phyloP scores from a whole-genome alignment of 2,888 invertebrate species.

The Macrosoma leucophasiata region DNA sequence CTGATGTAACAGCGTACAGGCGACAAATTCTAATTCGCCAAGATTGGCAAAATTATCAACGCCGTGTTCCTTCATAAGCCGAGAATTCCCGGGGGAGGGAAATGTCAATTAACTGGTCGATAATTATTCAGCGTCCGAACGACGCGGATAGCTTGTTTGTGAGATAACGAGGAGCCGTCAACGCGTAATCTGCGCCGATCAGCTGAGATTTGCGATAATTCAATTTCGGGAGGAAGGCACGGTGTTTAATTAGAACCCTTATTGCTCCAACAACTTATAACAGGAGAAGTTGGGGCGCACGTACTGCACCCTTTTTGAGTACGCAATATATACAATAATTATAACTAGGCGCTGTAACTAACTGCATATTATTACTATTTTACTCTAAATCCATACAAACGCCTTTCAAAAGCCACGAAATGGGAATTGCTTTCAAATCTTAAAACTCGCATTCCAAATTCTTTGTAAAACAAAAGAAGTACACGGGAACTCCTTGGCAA shows the following conservation, averaged over 20 bases:
- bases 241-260: conserved; percentile 7
- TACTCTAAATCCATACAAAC: too few relatives aligned
- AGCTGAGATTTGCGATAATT: conserved; percentile 40
- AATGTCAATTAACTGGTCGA: conserved; percentile 30
- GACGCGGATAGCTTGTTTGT: conserved; percentile 31
- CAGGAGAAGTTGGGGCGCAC: too few relatives aligned
- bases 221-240: conserved; percentile 33
- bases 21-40: conserved; percentile 14
- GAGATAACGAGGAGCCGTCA: conserved; percentile 28
- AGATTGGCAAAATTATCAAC: conserved; percentile 26
- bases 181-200: conserved; percentile 22
- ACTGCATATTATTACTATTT: too few relatives aligned
- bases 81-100: conserved; percentile 23
- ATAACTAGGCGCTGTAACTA: too few relatives aligned
- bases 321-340: too few relatives aligned
- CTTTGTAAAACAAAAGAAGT: conserved; percentile 8
- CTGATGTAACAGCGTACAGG: too few relatives aligned
- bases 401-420: too few relatives aligned
- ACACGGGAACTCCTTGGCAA: conserved; percentile 1
- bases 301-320: too few relatives aligned
- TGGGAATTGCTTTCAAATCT: too few relatives aligned
- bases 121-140: conserved; percentile 31
- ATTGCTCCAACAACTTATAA: not conserved
- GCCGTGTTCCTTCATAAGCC: conserved; percentile 20
- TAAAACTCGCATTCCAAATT: too few relatives aligned